Base-by-base conservation (phyloP, 2,113 vertebrate species). In the Campylomormyrus numenius region DNA sequence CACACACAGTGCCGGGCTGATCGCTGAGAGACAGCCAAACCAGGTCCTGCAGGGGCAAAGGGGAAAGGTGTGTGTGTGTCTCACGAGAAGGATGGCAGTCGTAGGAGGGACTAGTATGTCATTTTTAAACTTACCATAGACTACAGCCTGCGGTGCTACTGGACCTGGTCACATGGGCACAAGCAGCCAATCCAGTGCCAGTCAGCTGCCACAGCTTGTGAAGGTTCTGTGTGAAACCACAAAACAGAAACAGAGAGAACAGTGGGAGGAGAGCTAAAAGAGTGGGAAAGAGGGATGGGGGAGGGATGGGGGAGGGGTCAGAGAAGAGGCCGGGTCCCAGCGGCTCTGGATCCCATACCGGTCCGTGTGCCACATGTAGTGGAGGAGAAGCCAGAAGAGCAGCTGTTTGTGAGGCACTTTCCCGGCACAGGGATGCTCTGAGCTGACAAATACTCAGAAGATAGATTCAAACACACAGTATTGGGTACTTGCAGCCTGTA, bases 151-250 rank as follows among this genome's bases (percentile, higher is more conserved):
- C 80, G 19, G 80, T 46, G 19, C 42, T 46, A 21, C 42, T 6
- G 8, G 35, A 8, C 10, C 7, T 31, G 24, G 88, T 48, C 88
- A 89, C 42, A 48, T 74, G 45, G 45, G 13, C 66, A 31, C 49
- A 31, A 46, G 45, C 66, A 80, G 88, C 46, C 56, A 52, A 35
- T 89, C 88, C n/a, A 66, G 42, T 52, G 49, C 27, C 50, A 35
- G 13, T 87, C 85, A 56, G 50, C 31, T 31, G n/a, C 50, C 31
- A 31, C 8, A 53, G 45, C 77, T 77, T 46, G 88, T 31, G 87
- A 89, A n/a, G 48, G 27, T 11, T 31, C 88, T 84, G 88, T 90
- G 56, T 39, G 49, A 88, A 84, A 84, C 45, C 70, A 17, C 56
- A n/a, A 74, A 89, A 11, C 13, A 19, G 52, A 45, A 90, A 70